phyloP scores from a whole-genome alignment of 2,113 vertebrate genomes.

The Maccullochella peelii region DNA sequence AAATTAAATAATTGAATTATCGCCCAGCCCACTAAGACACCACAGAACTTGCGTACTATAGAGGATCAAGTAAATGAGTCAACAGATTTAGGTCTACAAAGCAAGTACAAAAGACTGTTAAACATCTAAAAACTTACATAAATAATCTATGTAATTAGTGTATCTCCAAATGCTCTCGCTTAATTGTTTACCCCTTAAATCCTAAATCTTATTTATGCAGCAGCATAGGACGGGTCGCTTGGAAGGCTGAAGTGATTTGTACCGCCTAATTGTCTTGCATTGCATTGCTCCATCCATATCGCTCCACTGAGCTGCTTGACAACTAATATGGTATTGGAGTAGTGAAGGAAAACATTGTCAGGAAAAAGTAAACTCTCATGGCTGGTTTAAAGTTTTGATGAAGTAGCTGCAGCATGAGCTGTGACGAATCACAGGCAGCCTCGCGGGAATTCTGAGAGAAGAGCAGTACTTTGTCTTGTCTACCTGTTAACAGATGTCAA shows the following conservation, averaged over 20 bases:
- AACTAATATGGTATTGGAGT: background rate
- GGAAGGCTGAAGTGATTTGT: background rate
- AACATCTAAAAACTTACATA: background rate
- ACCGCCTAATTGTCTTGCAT: constrained; percentile 11
- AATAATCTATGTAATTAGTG: background rate
- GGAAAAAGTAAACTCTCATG: background rate
- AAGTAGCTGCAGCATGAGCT: constrained; percentile 1
- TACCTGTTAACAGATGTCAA: background rate
- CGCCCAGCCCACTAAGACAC: background rate
- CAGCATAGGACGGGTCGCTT: background rate
- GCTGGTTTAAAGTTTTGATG: background rate
- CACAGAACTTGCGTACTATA: background rate
- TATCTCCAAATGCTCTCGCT: background rate
- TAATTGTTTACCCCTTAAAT: background rate
- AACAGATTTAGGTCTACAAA: background rate
- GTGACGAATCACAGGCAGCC: background rate
- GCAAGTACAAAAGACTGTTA: too few relatives aligned
- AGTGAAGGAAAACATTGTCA: background rate
- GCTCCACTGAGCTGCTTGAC: constrained; percentile 19
- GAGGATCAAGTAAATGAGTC: background rate
- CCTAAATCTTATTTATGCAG: background rate
- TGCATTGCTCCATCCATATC: background rate
- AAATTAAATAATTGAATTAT: background rate
- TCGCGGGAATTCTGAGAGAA: background rate
- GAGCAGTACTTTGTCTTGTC: background rate